Evolutionary conservation across 2,113 vertebrate genomes (phyloP), one percentile per base, ranked within the genome.

Genomic region (Tympanuchus pallidicinctus): DNA sequence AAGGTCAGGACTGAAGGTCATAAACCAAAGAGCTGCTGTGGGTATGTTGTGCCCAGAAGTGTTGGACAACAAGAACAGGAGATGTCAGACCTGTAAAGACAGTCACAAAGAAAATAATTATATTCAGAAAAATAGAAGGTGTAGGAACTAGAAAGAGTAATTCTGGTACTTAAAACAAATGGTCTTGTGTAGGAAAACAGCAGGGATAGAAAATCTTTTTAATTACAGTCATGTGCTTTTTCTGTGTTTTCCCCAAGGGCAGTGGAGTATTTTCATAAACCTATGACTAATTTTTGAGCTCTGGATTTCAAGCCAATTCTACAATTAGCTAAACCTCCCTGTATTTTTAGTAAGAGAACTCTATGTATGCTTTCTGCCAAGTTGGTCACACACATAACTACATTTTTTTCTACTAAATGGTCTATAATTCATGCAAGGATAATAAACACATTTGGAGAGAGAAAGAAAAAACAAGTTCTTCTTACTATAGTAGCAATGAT

Each of bases 251-350:
- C 36, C 54, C 59, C 67, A 82, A 65, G 71, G 36, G 54, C 40
- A 30, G 19, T 82, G 63, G n/a, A 84, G 10, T 85, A 57, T 89
- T 95, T 94, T 91, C 56, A 76, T 66, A 92, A 82, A 81, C 28
- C 45, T 64, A 43, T 88, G 86, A 88, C 72, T 94, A 90, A 94
- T 79, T 92, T 93, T 86, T 89, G 32, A 70, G 63, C 75, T 81
- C 40, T 82, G 20, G 8, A 60, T 72, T 48, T 87, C 52, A 79
- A 91, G 84, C 48, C 66, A 92, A 34, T 36, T 85, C 66, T 76
- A 65, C 48, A 87, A 73, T 95, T 89, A 89, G 63, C n/a, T 78
- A 82, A 90, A 72, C 12, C 14, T 83, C 81, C 52, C 81, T 57
- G 24, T 79, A 89, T 93, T 94, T 95, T 86, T 79, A 87, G 78